Base-by-base conservation (phyloP, 2,113 vertebrate genomes). In the Manacus vitellinus region DNA sequence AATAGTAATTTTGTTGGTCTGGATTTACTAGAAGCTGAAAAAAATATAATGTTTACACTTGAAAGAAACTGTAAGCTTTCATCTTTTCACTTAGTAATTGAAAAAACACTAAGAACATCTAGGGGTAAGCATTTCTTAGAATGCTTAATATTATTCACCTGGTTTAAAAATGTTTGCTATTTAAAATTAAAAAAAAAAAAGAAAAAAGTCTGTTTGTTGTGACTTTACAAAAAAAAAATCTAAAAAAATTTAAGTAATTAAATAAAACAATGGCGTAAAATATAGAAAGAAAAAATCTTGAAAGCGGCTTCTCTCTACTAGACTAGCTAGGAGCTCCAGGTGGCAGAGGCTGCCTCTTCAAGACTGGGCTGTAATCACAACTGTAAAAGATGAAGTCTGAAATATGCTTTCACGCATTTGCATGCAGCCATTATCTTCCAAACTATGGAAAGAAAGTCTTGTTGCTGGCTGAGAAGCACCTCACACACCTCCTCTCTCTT, bases 401-500 rank as follows among this genome's bases (percentile, higher is more conserved):
- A 92, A 95, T 91, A 89, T 67, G 97, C 95, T 96, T 98, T 96
- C 97, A 98, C 80, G 14, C 55, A 95, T 97, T 96, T 97, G 97
- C 97, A 97, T 86, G 96, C 95, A 97, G 97, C 97, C 95, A 97
- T 97, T 41, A 86, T 89, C 96, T 97, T 97, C 85, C 97, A 81
- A 66, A 90, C 93, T 89, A 73, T 62, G 96, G 97, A 96, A 96
- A 94, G 96, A 95, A 93, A 96, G 97, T 97, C 97, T 97, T 97
- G 96, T 97, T 93, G 96, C 97, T 92, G 83, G 96, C 96, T 92
- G 97, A 98, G 98, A 98, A 98, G 98, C 98, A 96, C 95, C 96
- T 98, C 96, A 97, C 94, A 95, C 96, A 95, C 97, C 77, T 98
- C 97, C 96, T 96, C 97, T 85, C 59, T 98, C 97, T 98, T 96